Evolutionary conservation across 2,113 vertebrate species (phyloP).

Genomic region (Chionis minor): DNA sequence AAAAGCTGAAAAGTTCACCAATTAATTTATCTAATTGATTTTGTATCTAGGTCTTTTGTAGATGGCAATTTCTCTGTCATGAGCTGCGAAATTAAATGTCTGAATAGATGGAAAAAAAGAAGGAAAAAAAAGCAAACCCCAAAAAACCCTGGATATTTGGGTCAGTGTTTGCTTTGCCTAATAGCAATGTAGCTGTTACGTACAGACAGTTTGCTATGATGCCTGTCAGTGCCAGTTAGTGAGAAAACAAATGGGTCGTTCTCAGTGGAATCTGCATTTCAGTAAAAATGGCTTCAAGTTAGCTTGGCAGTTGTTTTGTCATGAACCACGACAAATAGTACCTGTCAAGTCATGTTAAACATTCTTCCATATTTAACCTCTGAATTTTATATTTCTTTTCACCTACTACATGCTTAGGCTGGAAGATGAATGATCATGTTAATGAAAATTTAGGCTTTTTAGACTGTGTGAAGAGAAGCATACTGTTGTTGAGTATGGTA

Average conservation of each 20-base stretch:
- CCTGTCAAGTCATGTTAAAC: background rate
- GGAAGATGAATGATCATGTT: background rate
- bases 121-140: too few relatives aligned
- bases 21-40: background rate
- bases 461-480: background rate
- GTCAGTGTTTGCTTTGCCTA: background rate
- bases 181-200: background rate
- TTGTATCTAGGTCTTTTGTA: background rate
- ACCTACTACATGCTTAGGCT: background rate
- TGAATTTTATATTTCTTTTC: background rate
- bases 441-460: background rate
- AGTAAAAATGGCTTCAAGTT: background rate
- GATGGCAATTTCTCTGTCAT: background rate
- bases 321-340: background rate
- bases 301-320: background rate
- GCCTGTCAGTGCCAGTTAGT: background rate
- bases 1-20: background rate
- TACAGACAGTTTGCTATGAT: background rate
- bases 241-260: background rate
- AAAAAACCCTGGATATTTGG: background rate
- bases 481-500: background rate
- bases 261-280: background rate
- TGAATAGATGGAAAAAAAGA: background rate
- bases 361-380: background rate
- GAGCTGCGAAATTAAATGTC: background rate